Percentiles rank a stretch among this genome's conserved stretches.
Conservation (phyloP, 2,888 invertebrate species). For the Suillia variegata region DNA sequence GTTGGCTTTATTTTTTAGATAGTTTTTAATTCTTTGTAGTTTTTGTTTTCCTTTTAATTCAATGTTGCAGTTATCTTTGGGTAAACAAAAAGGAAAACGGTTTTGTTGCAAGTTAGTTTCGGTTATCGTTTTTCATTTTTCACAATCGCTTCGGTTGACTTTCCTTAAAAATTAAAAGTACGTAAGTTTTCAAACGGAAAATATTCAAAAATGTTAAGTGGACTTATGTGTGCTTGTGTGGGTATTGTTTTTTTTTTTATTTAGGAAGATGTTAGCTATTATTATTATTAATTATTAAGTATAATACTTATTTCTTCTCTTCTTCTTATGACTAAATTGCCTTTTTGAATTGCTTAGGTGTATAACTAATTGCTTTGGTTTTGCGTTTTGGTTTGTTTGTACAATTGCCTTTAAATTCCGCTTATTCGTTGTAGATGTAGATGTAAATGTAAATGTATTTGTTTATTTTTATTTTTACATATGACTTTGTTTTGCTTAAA, state of each 20-base stretch:
- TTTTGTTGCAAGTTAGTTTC: background rate
- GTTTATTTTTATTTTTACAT: background rate
- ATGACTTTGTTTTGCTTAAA: constrained; percentile 31
- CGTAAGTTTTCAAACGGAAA: background rate
- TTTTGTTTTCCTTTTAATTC: background rate
- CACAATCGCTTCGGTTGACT: background rate
- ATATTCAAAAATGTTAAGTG: background rate
- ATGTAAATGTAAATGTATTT: no score
- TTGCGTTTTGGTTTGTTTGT: no score
- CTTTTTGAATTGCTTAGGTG: constrained; percentile 13
- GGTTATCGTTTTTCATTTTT: no score
- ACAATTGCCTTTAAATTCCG: constrained; percentile 28
- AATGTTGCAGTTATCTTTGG: no score
- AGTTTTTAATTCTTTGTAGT: background rate
- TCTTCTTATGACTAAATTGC: background rate
- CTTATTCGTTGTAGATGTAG: constrained; percentile 23
- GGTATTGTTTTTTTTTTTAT: constrained; percentile 18
- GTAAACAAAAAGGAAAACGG: background rate
- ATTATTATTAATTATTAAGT: background rate
- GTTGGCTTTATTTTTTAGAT: background rate
- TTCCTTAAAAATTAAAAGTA: background rate
- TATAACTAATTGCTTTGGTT: constrained; percentile 15
- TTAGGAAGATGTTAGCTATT: no score
- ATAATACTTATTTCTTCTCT: background rate
- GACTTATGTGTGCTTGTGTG: background rate